Conservation (phyloP, 2,113 vertebrate species). For the Sinocyclocheilus maitianheensis region DNA sequence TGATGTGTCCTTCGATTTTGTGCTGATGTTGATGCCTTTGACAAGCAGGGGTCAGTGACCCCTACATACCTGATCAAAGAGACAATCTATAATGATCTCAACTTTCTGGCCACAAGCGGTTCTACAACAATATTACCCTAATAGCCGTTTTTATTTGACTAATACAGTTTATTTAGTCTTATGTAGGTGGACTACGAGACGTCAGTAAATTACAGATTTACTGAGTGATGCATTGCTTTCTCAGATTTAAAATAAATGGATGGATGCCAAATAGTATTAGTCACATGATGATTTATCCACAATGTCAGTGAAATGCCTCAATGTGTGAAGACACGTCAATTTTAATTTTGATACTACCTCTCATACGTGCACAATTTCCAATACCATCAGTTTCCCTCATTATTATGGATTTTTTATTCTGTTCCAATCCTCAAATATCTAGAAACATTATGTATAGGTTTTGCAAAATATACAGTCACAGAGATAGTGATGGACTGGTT, state of each 20-base stretch:
- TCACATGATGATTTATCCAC: not conserved
- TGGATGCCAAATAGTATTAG: not conserved
- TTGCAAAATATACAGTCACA: not conserved
- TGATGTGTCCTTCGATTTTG: conserved; percentile 33
- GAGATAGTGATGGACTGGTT: not conserved
- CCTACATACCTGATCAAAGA: not conserved
- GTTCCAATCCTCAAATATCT: not conserved
- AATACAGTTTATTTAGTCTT: not conserved
- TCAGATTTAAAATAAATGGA: not conserved
- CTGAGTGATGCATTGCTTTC: not conserved
- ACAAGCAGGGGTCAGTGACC: conserved; percentile 1
- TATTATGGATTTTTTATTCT: not conserved
- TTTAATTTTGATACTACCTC: not conserved
- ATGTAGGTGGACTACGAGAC: too few relatives aligned
- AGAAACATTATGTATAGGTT: not conserved
- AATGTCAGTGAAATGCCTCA: not conserved
- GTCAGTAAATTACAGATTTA: too few relatives aligned
- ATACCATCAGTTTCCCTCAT: not conserved
- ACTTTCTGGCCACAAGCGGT: not conserved
- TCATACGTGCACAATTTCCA: not conserved
- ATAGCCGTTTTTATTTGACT: not conserved
- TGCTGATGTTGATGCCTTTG: conserved; percentile 33
- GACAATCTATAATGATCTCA: not conserved
- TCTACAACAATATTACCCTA: not conserved
- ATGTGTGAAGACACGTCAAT: not conserved